These are phyloP conservation scores for Drosophila colorata DNA, from an alignment of 2,888 invertebrate species.

Conservation along the genomic window DNA sequence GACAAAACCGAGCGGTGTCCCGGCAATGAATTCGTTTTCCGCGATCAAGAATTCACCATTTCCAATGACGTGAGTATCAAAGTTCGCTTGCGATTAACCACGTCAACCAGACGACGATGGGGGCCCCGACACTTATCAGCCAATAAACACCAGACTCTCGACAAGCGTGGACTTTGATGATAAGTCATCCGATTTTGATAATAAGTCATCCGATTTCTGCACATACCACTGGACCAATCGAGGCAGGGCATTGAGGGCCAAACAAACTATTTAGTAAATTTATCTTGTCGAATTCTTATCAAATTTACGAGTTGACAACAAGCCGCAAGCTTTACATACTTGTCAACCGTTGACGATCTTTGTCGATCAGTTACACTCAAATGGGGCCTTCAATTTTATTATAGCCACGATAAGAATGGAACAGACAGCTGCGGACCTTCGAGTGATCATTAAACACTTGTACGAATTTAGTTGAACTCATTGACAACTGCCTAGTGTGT, in stretches of 20 bases:
- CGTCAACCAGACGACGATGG: slow-evolving; percentile 51
- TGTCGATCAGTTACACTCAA: slow-evolving; percentile 20
- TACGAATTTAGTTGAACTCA: background rate
- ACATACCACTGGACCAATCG: slow-evolving; percentile 37
- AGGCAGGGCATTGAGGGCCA: background rate
- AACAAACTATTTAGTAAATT: background rate
- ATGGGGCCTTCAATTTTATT: slow-evolving; percentile 55
- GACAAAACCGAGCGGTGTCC: slow-evolving; percentile 85
- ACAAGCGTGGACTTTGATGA: slow-evolving; percentile 70
- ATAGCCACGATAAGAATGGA: slow-evolving; percentile 17
- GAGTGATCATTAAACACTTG: slow-evolving; percentile 21
- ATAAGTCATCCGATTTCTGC: slow-evolving; percentile 68
- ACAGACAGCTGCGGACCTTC: slow-evolving; percentile 18
- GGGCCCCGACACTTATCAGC: slow-evolving; percentile 61
- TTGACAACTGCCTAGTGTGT: background rate
- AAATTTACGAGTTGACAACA: slow-evolving; percentile 19
- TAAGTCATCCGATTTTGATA: slow-evolving; percentile 69
- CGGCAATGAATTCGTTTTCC: slow-evolving; percentile 86
- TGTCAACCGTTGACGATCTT: slow-evolving; percentile 1
- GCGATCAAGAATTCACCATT: slow-evolving; percentile 87
- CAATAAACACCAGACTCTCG: slow-evolving; percentile 43
- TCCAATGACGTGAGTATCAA: slow-evolving; percentile 88
- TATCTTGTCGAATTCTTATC: slow-evolving; percentile 8
- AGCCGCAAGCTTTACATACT: background rate
- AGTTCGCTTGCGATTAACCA: slow-evolving; percentile 49